Percentiles rank a stretch among this genome's conserved stretches.
Conservation (phyloP, 2,888 invertebrate genomes). For the Caenorhabditis afra region DNA sequence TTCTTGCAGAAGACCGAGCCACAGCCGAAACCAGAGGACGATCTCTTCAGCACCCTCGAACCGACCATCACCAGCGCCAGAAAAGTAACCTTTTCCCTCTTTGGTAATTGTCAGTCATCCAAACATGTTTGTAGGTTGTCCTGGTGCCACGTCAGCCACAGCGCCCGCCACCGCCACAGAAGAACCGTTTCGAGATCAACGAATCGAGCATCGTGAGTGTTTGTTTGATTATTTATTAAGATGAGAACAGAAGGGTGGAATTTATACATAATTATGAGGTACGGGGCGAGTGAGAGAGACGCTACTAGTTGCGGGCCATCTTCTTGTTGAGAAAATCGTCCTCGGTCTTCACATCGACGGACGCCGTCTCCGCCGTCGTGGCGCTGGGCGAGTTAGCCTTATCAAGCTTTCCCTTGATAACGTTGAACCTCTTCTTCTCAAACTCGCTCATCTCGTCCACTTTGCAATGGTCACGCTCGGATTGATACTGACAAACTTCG, state of each 20-base stretch:
- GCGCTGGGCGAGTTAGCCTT: slow-evolving; percentile 24
- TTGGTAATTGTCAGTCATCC: slow-evolving; percentile 1
- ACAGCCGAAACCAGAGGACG: slow-evolving; percentile 60
- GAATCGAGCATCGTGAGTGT: slow-evolving; percentile 47
- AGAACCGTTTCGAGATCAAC: slow-evolving; percentile 68
- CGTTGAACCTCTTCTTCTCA: slow-evolving; percentile 62
- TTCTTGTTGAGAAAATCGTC: slow-evolving; percentile 57
- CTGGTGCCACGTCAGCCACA: slow-evolving; percentile 47
- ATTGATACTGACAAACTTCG: slow-evolving; percentile 72
- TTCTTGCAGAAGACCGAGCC: slow-evolving; percentile 49
- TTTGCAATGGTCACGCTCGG: slow-evolving; percentile 69
- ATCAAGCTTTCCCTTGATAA: slow-evolving; percentile 67
- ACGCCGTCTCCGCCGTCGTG: slow-evolving; percentile 41
- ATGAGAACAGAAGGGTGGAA: slow-evolving; percentile 9
- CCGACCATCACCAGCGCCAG: slow-evolving; percentile 76
- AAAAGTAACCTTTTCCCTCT: slow-evolving; percentile 59
- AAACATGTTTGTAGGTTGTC: slow-evolving; percentile 50
- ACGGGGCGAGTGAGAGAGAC: slow-evolving; percentile 22
- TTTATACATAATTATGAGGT: slow-evolving; percentile 57
- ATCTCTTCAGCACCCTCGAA: slow-evolving; percentile 75
- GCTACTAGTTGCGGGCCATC: slow-evolving; percentile 25
- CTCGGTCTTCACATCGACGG: slow-evolving; percentile 41
- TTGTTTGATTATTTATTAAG: slow-evolving; percentile 25
- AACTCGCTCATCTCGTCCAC: slow-evolving; percentile 66
- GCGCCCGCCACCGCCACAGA: slow-evolving; percentile 34